phyloP scores from a whole-genome alignment of 2,888 invertebrate species.

The Parnassius apollo region DNA sequence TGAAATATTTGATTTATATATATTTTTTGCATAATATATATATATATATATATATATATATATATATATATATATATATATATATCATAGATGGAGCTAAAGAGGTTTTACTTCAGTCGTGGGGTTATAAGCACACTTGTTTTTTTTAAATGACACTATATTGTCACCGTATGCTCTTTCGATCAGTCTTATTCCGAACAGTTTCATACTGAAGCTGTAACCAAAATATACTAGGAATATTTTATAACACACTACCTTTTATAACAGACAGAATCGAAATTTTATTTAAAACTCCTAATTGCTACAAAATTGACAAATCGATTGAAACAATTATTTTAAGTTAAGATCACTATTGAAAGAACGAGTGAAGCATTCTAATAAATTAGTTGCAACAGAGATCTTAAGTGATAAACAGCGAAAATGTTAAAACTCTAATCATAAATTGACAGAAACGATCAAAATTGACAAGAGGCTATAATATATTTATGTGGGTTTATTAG shows the following conservation, averaged over 20 bases:
- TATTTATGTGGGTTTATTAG: too few relatives aligned
- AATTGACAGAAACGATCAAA: slow-evolving; percentile 49
- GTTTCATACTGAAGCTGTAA: slow-evolving; percentile 32
- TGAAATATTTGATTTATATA: too few relatives aligned
- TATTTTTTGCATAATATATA: too few relatives aligned
- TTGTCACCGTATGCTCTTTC: slow-evolving; percentile 32
- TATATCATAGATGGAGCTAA: too few relatives aligned
- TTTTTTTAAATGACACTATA: slow-evolving; percentile 19
- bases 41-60: too few relatives aligned
- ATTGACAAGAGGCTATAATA: slow-evolving; percentile 39
- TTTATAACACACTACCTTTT: slow-evolving; percentile 5
- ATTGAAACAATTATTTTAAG: neutral
- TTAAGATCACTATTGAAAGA: slow-evolving; percentile 36
- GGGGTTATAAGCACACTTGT: too few relatives aligned
- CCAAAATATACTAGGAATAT: neutral
- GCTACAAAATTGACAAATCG: slow-evolving; percentile 8
- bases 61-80: too few relatives aligned
- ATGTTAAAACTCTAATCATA: slow-evolving; percentile 25
- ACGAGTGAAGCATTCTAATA: slow-evolving; percentile 16
- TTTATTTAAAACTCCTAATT: neutral
- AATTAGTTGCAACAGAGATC: slow-evolving; percentile 6
- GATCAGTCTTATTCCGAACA: slow-evolving; percentile 51
- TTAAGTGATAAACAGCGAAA: slow-evolving; percentile 25
- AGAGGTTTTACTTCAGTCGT: too few relatives aligned
- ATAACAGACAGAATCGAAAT: slow-evolving; percentile 1